Conservation (phyloP, 2,113 vertebrate genomes). For the Erinaceus europaeus region DNA sequence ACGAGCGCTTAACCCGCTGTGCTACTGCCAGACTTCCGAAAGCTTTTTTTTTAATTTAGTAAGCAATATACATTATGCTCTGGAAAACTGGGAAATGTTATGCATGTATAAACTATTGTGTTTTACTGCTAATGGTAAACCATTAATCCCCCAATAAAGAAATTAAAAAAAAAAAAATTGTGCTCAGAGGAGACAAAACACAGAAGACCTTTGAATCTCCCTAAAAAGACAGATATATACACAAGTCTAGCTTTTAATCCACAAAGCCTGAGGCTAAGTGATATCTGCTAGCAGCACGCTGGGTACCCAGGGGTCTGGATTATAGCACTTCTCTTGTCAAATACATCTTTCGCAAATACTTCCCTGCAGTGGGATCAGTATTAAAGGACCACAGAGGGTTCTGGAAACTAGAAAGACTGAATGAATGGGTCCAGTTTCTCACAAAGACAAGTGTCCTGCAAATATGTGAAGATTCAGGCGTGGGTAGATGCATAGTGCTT, state of each 20-base stretch:
- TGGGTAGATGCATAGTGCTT: too few relatives aligned
- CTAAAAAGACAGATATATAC: background rate
- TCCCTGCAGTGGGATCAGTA: background rate
- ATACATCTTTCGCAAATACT: background rate
- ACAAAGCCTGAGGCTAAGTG: background rate
- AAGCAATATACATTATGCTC: too few relatives aligned
- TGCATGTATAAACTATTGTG: too few relatives aligned
- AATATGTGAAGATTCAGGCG: background rate
- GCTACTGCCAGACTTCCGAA: too few relatives aligned
- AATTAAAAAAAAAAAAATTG: too few relatives aligned
- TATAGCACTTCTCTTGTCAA: background rate
- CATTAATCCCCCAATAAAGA: too few relatives aligned
- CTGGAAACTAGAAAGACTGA: background rate
- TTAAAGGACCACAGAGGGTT: background rate
- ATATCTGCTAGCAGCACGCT: background rate
- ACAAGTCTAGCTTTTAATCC: background rate
- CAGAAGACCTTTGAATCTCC: background rate
- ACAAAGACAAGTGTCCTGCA: background rate
- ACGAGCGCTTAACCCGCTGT: too few relatives aligned
- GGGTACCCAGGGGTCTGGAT: background rate
- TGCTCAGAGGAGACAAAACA: background rate
- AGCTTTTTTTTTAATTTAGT: too few relatives aligned
- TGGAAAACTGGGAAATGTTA: too few relatives aligned
- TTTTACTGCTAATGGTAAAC: too few relatives aligned
- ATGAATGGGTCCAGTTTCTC: background rate